These are phyloP conservation scores for Lytechinus variegatus DNA, from an alignment of 35 echinoderm and acorn worm species.

Conservation along the genomic window DNA sequence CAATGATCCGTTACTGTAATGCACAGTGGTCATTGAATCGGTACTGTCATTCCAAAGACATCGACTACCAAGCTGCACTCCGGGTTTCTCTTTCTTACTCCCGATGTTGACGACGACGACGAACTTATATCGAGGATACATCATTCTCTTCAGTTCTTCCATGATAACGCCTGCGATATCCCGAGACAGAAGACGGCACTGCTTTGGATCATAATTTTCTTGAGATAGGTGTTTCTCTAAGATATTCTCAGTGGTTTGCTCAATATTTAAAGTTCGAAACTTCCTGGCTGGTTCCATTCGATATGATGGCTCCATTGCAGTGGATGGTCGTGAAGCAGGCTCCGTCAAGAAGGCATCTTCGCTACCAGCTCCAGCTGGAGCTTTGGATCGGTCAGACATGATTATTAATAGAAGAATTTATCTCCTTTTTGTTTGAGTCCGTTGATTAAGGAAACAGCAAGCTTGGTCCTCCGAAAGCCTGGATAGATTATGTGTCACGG, in stretches of 20 bases:
- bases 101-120: constrained; percentile 86
- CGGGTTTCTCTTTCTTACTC: constrained; percentile 72
- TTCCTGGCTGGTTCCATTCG: constrained; percentile 70
- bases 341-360: constrained; percentile 46
- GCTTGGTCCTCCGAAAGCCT: neutral
- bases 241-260: constrained; percentile 44
- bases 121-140: constrained; percentile 75
- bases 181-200: constrained; percentile 64
- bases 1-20: constrained; percentile 73
- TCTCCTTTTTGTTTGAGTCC: neutral
- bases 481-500: neutral
- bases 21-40: constrained; percentile 68
- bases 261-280: constrained; percentile 59
- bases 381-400: neutral
- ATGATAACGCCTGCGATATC: constrained; percentile 70
- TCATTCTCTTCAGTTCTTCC: constrained; percentile 63
- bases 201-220: constrained; percentile 66
- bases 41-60: constrained; percentile 84
- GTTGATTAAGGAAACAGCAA: neutral
- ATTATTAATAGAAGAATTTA: no score
- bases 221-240: constrained; percentile 55
- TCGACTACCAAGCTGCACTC: constrained; percentile 76
- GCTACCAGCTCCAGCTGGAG: neutral
- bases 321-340: constrained; percentile 40
- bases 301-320: constrained; percentile 77